Base-by-base conservation (phyloP, 1,140 invertebrate species). In the Eupeodes corollae region DNA sequence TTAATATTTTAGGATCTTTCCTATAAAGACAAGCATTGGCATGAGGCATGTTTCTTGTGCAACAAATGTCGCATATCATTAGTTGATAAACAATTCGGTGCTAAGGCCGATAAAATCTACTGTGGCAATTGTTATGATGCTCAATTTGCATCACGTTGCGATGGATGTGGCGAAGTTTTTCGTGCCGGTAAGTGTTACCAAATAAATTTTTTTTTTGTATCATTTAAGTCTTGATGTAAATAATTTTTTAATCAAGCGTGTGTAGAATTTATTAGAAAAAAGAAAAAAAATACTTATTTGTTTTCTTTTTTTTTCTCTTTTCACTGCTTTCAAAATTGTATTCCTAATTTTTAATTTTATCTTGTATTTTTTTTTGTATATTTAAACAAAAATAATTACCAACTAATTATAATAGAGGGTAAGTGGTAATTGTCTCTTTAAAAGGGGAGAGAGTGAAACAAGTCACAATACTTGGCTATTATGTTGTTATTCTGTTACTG, bases 11-110 rank as follows among this genome's bases (percentile, higher is more conserved):
- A 99, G 95, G 97, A 99, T 79, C 77, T 99, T 67, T 98, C 95
- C 41, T 99, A 99, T 82, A 99, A 99, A 76, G 96, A 99, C 71
- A 95, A 95, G 73, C 96, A 99, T 70, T 99, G 95, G 95, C 95
- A 98, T 73, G 95, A 98, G 75, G 86, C 86, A 35, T 99, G 97
- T 70, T 99, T 99, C 83, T 79, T 98, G 59, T 99, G 97, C 79
- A 86, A 82, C 72, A 96, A 94, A 74, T 99, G 97, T 75, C 84
- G 91, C 69, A 84, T 93, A 55, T 96, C 92, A 42, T 79, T 99
- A 65, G 95, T 99, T 45, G 95, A 98, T 77, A 96, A 98, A 77
- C 95, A 98, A 68, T 99, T 99, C 69, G 97, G 95, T 56, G 92
- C 91, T 60, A 98, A 99, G 72, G 81, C 84, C 52, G 87, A 91